Evolutionary conservation across 2,797 vertebrate genomes (phyloP).

Genomic region (Vultur gryphus): DNA sequence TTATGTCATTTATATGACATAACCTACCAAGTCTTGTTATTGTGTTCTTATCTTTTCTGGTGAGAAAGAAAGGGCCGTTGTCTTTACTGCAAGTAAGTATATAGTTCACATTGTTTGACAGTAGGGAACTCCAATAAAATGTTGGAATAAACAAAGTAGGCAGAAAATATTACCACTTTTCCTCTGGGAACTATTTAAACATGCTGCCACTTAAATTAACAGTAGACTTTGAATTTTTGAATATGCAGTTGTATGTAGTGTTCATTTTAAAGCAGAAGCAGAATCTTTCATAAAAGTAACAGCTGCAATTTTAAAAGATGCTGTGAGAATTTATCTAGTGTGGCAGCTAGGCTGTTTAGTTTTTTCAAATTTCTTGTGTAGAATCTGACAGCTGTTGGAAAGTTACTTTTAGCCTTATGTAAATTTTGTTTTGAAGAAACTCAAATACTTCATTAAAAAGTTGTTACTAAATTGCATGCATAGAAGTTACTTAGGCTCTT

Average conservation of each 20-base stretch:
- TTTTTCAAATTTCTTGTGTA: neutral
- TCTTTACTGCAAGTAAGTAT: neutral
- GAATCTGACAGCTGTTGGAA: neutral
- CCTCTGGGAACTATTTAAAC: neutral
- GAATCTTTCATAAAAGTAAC: neutral
- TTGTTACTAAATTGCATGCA: neutral
- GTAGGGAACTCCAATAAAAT: neutral
- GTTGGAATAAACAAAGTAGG: neutral
- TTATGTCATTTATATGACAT: neutral
- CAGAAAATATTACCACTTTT: neutral
- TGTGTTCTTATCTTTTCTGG: neutral
- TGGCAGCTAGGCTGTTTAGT: neutral
- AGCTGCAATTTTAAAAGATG: neutral
- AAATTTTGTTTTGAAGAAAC: neutral
- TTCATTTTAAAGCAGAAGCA: neutral
- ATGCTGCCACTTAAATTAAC: neutral
- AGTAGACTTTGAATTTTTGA: neutral
- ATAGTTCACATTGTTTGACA: neutral
- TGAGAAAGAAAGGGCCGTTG: neutral
- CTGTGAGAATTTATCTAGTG: neutral
- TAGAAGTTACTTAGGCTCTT: neutral
- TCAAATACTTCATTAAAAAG: neutral
- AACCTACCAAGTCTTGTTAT: neutral
- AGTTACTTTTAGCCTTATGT: neutral
- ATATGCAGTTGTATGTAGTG: neutral